Conservation (phyloP, 1,140 invertebrate genomes). For the Drosophila albomicans region DNA sequence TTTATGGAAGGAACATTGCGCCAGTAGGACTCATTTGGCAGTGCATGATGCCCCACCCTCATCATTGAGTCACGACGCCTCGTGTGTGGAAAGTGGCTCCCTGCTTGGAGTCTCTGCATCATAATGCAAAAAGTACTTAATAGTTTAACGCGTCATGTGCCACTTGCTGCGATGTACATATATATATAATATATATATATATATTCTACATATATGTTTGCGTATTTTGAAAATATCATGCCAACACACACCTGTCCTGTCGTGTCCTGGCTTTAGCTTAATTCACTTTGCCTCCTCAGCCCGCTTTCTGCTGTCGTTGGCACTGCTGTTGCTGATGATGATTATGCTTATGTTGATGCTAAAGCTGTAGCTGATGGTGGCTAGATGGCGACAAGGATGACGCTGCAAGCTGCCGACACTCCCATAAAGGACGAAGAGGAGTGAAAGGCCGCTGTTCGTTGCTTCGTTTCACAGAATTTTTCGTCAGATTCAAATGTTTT, state of each 20-base stretch:
- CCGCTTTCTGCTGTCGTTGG: background rate
- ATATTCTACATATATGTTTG: constrained; percentile 19
- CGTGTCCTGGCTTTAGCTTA: constrained; percentile 36
- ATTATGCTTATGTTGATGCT: constrained; percentile 19
- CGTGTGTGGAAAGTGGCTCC: background rate
- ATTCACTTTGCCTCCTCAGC: constrained; percentile 30
- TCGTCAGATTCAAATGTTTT: constrained; percentile 64
- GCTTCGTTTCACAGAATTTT: constrained; percentile 37
- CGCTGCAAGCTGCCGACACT: constrained; percentile 19
- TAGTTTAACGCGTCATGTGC: constrained; percentile 74
- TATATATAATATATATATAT: background rate
- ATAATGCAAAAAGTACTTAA: constrained; percentile 60
- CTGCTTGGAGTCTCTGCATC: background rate
- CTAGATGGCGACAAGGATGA: constrained; percentile 41
- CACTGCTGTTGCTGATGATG: constrained; percentile 36
- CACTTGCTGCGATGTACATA: constrained; percentile 35
- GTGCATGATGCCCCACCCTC: no score
- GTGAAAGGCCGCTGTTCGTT: constrained; percentile 2
- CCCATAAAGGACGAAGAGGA: background rate
- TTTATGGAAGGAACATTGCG: background rate
- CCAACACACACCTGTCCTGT: constrained; percentile 27
- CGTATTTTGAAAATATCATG: constrained; percentile 36
- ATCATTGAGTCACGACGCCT: constrained; percentile 21
- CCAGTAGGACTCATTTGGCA: constrained; percentile 18
- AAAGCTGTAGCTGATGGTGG: constrained; percentile 24